A percentile compares a stretch with the other conserved stretches of the same genome.
These are phyloP conservation scores for Hydrotaea cyrtoneurina DNA, from an alignment of 2,888 invertebrate species.

Conservation along the genomic window DNA sequence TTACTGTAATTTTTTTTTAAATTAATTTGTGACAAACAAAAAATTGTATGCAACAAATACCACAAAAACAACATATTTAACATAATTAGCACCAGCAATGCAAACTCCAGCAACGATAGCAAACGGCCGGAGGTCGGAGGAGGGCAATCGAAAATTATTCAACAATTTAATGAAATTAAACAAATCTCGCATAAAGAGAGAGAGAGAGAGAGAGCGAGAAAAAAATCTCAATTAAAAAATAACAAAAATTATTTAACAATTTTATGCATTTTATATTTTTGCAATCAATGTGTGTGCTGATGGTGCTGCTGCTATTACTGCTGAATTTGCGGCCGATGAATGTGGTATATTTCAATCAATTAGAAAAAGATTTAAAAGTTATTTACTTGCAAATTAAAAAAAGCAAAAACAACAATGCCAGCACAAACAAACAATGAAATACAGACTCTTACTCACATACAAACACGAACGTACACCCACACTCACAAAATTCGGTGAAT, in stretches of 20 bases:
- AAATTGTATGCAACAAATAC: constrained; percentile 15
- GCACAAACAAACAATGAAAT: not conserved
- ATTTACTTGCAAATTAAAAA: constrained; percentile 51
- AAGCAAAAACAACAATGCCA: constrained; percentile 7
- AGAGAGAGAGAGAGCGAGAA: too few relatives aligned
- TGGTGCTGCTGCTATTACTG: not conserved
- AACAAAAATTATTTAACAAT: constrained; percentile 37
- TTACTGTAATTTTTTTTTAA: constrained; percentile 40
- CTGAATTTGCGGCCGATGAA: constrained; percentile 47
- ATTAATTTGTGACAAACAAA: constrained; percentile 37
- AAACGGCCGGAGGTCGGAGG: too few relatives aligned
- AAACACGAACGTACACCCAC: not conserved
- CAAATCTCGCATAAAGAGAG: not conserved
- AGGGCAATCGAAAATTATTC: constrained; percentile 10
- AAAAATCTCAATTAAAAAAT: constrained; percentile 34
- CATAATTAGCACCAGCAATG: constrained; percentile 35
- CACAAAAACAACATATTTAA: constrained; percentile 49
- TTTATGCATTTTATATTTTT: constrained; percentile 22
- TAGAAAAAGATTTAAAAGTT: constrained; percentile 61
- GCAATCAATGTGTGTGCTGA: not conserved
- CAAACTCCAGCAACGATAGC: not conserved
- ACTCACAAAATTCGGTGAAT: constrained; percentile 1
- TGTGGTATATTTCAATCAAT: constrained; percentile 62
- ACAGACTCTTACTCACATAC: too few relatives aligned
- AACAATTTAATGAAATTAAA: constrained; percentile 35